A percentile compares a stretch with the other conserved stretches of the same genome.
phyloP scores from a whole-genome alignment of 1,140 invertebrate species.

The Eumaeus atala region DNA sequence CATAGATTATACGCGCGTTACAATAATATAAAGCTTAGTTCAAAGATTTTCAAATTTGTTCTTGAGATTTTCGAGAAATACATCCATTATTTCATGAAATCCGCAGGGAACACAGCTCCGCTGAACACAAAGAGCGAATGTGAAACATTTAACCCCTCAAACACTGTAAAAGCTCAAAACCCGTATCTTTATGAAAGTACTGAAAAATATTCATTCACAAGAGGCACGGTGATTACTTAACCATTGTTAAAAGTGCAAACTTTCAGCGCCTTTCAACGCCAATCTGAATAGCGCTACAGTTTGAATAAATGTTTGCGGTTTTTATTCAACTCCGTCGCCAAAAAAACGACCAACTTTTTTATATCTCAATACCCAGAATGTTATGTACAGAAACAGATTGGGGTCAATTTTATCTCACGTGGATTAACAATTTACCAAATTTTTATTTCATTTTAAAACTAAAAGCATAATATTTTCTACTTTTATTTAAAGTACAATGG shows the following conservation, averaged over 20 bases:
- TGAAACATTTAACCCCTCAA: slow-evolving; percentile 11
- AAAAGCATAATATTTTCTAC: too few species aligned
- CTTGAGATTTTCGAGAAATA: not conserved
- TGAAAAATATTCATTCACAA: slow-evolving; percentile 16
- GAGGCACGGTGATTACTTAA: slow-evolving; percentile 22
- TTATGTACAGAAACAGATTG: slow-evolving; percentile 7
- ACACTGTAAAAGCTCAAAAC: slow-evolving; percentile 8
- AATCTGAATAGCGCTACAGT: slow-evolving; percentile 18
- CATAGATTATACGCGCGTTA: too few species aligned
- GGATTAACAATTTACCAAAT: too few species aligned
- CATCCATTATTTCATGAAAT: not conserved
- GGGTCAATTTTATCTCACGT: slow-evolving; percentile 5
- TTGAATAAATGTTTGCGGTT: slow-evolving; percentile 27
- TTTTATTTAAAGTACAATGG: too few species aligned
- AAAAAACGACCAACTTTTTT: slow-evolving; percentile 17
- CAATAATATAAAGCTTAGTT: too few species aligned
- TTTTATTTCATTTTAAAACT: too few species aligned
- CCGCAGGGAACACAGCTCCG: not conserved
- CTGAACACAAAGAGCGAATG: slow-evolving; percentile 5
- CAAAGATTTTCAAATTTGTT: not conserved
- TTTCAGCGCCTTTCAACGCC: slow-evolving; percentile 20
- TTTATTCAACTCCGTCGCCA: slow-evolving; percentile 20
- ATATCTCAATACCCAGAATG: slow-evolving; percentile 6
- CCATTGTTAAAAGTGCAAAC: slow-evolving; percentile 26
- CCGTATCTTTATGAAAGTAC: slow-evolving; percentile 10